A percentile compares a stretch with the other conserved stretches of the same genome.
Conservation (phyloP, 2,888 invertebrate species). For the Crematogaster levior region DNA sequence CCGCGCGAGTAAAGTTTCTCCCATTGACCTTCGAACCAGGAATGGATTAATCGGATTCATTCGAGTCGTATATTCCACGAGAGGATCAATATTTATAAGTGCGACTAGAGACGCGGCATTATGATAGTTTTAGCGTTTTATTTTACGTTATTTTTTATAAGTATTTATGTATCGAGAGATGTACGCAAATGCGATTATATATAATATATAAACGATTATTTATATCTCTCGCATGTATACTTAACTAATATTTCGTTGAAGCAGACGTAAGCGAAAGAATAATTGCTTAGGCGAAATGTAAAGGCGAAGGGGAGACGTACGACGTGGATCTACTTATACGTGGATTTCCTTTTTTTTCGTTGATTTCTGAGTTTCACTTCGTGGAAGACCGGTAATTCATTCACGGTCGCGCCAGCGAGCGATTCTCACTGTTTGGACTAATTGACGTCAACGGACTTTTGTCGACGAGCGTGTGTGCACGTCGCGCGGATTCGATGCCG, state of each 20-base stretch:
- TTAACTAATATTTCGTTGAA: background rate
- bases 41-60: slow-evolving; percentile 22
- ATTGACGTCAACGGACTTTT: slow-evolving; percentile 42
- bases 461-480: background rate
- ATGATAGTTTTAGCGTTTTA: background rate
- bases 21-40: slow-evolving; percentile 15
- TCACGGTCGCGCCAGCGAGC: background rate
- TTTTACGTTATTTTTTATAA: slow-evolving; percentile 10
- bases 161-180: slow-evolving; percentile 22
- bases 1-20: slow-evolving; percentile 22
- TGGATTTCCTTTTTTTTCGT: background rate
- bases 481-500: background rate
- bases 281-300: background rate
- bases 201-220: background rate
- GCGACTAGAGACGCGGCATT: background rate
- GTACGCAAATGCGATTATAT: background rate
- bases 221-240: background rate
- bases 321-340: background rate
- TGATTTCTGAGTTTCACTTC: background rate
- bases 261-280: background rate
- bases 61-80: background rate
- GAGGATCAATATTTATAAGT: background rate
- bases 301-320: background rate
- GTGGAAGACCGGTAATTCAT: slow-evolving; percentile 1
- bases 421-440: slow-evolving; percentile 26